These are phyloP conservation scores for Bubo blakistoni DNA, from an alignment of 2,113 vertebrate species.

Conservation along the genomic window DNA sequence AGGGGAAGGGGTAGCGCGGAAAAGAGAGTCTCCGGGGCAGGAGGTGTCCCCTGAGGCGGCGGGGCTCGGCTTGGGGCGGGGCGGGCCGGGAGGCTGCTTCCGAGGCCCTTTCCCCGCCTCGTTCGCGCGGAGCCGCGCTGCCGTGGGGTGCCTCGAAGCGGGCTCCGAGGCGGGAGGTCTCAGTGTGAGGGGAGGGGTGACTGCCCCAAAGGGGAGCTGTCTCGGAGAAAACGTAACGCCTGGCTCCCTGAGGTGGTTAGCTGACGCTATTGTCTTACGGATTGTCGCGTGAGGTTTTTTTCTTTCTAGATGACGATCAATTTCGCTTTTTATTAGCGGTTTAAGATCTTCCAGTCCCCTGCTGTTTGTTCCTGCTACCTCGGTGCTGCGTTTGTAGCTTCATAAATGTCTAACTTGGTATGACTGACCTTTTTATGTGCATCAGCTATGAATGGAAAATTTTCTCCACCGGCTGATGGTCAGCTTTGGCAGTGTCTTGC, in stretches of 20 bases:
- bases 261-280: fast-evolving
- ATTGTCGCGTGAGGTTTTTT: fast-evolving
- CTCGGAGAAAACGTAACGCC: no score
- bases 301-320: fast-evolving
- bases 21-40: fast-evolving
- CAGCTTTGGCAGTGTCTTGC: neutral
- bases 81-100: neutral
- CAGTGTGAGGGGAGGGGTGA: neutral
- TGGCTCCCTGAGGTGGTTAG: no score
- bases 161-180: neutral
- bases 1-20: neutral
- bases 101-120: neutral
- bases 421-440: neutral
- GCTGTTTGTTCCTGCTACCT: neutral
- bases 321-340: neutral
- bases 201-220: neutral
- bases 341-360: neutral
- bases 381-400: neutral
- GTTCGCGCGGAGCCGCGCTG: neutral
- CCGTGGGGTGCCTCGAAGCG: no score
- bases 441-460: neutral
- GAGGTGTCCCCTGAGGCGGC: no score
- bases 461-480: neutral
- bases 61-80: fast-evolving
- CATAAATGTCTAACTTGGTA: neutral